phyloP scores from a whole-genome alignment of 2,888 invertebrate genomes.

The Drosophila tripunctata region DNA sequence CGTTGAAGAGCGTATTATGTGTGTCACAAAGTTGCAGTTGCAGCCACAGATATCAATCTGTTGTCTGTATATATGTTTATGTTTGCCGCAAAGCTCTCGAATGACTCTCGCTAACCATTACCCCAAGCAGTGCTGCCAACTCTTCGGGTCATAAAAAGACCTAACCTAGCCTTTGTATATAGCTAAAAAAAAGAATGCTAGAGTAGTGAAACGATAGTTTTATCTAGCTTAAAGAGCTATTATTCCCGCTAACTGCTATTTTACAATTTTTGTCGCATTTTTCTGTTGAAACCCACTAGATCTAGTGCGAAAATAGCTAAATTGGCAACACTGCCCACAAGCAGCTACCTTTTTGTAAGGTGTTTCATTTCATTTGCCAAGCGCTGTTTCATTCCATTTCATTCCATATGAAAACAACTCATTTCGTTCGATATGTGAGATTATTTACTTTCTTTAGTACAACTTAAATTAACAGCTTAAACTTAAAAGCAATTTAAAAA shows the following conservation, averaged over 20 bases:
- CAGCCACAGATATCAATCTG: slow-evolving; percentile 42
- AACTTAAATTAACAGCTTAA: slow-evolving; percentile 41
- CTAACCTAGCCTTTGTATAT: no score
- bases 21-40: slow-evolving; percentile 25
- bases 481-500: slow-evolving; percentile 39
- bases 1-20: slow-evolving; percentile 42
- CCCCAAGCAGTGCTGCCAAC: no score
- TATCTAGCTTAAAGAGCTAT: no score
- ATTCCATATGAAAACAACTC: slow-evolving; percentile 1
- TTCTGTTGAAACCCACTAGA: no score
- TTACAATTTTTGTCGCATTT: no score
- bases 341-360: no score
- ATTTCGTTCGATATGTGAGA: slow-evolving; percentile 32
- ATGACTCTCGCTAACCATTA: slow-evolving; percentile 1
- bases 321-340: no score
- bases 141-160: no score
- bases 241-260: no score
- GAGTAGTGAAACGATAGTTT: no score
- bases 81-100: slow-evolving; percentile 51
- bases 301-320: no score
- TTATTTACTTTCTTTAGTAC: slow-evolving; percentile 46
- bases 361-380: slow-evolving; percentile 19
- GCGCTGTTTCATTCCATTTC: slow-evolving; percentile 17
- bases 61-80: slow-evolving; percentile 10
- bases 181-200: no score